Evolutionary conservation across 2,888 invertebrate genomes (phyloP), one percentile per base, ranked within the genome.

Genomic region (Nipponacmea schrenckii): DNA sequence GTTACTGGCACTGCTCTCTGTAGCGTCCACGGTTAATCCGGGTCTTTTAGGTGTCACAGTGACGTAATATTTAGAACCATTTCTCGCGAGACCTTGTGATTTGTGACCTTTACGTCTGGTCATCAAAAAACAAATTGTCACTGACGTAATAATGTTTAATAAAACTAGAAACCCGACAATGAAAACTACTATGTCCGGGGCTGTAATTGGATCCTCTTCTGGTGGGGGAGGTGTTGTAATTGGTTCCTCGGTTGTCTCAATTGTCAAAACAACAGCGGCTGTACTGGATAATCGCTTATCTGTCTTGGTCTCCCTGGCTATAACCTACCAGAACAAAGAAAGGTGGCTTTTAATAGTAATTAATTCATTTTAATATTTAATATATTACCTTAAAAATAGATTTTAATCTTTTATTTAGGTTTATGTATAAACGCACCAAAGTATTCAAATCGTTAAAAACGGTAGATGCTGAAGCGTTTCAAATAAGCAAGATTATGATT

Each of bases 301-400:
- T 8, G 86, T 85, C 64, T 78, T 69, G 3, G 76, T 76, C 67
- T 86, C 86, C 20, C 80, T 72, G 8, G 85, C 86, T 69, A 85
- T 77, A 24, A 86, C 78, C 86, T 88, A 95, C 95, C 64, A 50
- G 14, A 68, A 24, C 17, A 2, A 12, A 39, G 4, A 31, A 14
- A 31, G 12, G 17, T 31, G 14, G 12, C 27, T n/a, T 31, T 1
- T 2, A n/a, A 39, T 14, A 14, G 46, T 45, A 15, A n/a, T n/a
- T n/a, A n/a, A n/a, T n/a, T n/a, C n/a, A n/a, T n/a, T n/a, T n/a
- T n/a, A n/a, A n/a, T n/a, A n/a, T n/a, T n/a, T n/a, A n/a, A n/a
- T n/a, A n/a, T n/a, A n/a, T n/a, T n/a, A n/a, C n/a, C n/a, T n/a
- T n/a, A n/a, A n/a, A n/a, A n/a, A n/a, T n/a, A n/a, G n/a, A n/a